Base-by-base conservation (phyloP, 2,113 vertebrate genomes). In the Chlamydotis undulata region DNA sequence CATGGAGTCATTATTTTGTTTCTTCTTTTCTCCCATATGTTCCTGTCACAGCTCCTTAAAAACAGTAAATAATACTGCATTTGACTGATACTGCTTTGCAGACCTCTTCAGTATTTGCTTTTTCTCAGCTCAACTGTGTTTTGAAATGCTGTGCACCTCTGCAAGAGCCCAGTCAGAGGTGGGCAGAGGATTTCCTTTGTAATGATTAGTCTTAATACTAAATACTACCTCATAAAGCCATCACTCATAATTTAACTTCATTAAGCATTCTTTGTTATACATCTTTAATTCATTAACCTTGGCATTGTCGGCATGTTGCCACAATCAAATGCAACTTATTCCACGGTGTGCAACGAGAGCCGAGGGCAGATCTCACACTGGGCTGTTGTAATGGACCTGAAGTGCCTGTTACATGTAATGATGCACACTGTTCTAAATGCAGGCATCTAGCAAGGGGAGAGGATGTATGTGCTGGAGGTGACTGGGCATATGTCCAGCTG, bases 241-340 rank as follows among this genome's bases (percentile, higher is more conserved):
- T 76, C 53, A 60, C 77, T 71, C 29, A 59, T 67, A 76, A 93
- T 89, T 79, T 87, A n/a, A 83, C 91, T 95, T 91, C 65, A 85
- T 97, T 94, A 96, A 85, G 63, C 39, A 70, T 91, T 87, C 74
- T 85, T 82, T 67, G 63, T 59, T 90, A 74, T 74, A 69, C 69
- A 90, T 94, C 69, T 87, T 92, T 77, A 93, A 68, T 94, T 96
- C 93, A 96, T 94, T 91, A 95, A 77, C 19, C 29, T 63, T 69
- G 78, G 31, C 49, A 84, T 57, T 92, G 86, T 84, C 89, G 14
- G 93, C 81, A 67, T 89, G 94, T 80, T 91, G 91, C 94, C 95
- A 83, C 84, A 96, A 94, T 96, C 94, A 96, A 79, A 92, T 73
- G 64, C n/a, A 95, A 67, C 85, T 84, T 79, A 59, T 55, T 95